These are phyloP conservation scores for Apeira syringaria DNA, from an alignment of 2,888 invertebrate species.

Conservation along the genomic window DNA sequence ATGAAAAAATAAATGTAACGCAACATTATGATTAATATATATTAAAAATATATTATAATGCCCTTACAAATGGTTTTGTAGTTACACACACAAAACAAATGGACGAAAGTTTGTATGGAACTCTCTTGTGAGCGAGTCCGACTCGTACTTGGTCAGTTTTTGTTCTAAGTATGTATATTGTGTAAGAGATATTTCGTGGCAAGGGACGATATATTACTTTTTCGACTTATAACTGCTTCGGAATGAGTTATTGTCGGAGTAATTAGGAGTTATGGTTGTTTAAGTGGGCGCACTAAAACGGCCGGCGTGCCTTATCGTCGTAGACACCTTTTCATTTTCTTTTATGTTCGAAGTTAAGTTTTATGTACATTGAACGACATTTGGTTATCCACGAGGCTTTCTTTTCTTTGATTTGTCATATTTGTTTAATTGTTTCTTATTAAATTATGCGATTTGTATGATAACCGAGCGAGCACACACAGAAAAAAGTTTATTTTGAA, in stretches of 20 bases:
- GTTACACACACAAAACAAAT: too few species aligned
- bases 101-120: too few species aligned
- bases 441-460: too few species aligned
- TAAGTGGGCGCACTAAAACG: conserved; percentile 38
- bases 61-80: too few species aligned
- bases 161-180: conserved; percentile 8
- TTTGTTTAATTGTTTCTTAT: not conserved
- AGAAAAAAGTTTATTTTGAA: too few species aligned
- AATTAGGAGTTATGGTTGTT: conserved; percentile 47
- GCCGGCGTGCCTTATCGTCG: conserved; percentile 11
- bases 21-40: too few species aligned
- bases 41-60: too few species aligned
- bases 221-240: conserved; percentile 25
- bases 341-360: conserved; percentile 10
- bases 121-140: too few species aligned
- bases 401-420: conserved; percentile 6
- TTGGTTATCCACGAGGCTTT: not conserved
- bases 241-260: conserved; percentile 38
- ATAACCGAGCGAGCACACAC: too few species aligned
- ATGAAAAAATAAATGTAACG: too few species aligned
- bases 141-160: too few species aligned
- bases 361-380: conserved; percentile 14
- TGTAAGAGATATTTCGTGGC: conserved; percentile 14
- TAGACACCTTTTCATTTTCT: conserved; percentile 18
- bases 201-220: conserved; percentile 32